These are phyloP conservation scores for Coregonus sp. DNA, from an alignment of 2,797 vertebrate genomes.

Conservation along the genomic window DNA sequence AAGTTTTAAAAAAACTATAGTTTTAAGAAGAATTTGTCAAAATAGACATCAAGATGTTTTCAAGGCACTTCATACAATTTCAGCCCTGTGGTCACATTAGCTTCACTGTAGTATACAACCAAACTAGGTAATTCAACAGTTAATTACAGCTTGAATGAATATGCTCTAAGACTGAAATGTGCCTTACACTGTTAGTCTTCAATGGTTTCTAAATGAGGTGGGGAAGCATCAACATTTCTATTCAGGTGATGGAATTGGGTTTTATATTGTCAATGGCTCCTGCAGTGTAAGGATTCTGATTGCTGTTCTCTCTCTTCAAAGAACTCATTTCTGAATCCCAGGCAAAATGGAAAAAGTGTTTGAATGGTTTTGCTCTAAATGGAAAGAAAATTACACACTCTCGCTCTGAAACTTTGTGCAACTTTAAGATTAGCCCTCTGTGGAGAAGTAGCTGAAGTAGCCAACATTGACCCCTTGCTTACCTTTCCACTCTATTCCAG, in stretches of 20 bases:
- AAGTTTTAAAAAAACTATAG: too few relatives aligned
- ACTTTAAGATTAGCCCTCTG: neutral
- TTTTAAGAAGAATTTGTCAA: too few relatives aligned
- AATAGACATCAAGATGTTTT: too few relatives aligned
- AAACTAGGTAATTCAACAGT: conserved; percentile 11
- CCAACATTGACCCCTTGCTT: neutral
- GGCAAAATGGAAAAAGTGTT: conserved; percentile 16
- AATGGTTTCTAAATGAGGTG: conserved; percentile 13
- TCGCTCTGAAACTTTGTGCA: conserved; percentile 4
- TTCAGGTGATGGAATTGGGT: conserved; percentile 8
- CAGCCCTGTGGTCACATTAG: neutral
- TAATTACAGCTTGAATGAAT: conserved; percentile 30
- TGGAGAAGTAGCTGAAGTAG: neutral
- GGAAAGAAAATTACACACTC: conserved; percentile 9
- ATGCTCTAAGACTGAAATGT: conserved; percentile 24
- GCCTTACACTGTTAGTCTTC: conserved; percentile 31
- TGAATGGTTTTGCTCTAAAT: conserved; percentile 13
- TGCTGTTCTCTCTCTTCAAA: conserved; percentile 17
- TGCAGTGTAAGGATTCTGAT: conserved; percentile 23
- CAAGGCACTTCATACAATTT: neutral
- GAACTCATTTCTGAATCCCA: conserved; percentile 18
- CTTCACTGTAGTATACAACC: neutral
- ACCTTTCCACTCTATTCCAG: conserved; percentile 58
- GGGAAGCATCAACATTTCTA: conserved; percentile 13
- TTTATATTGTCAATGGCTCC: conserved; percentile 8